phyloP scores from a whole-genome alignment of 2,888 invertebrate genomes.

The Aphodius granarius region DNA sequence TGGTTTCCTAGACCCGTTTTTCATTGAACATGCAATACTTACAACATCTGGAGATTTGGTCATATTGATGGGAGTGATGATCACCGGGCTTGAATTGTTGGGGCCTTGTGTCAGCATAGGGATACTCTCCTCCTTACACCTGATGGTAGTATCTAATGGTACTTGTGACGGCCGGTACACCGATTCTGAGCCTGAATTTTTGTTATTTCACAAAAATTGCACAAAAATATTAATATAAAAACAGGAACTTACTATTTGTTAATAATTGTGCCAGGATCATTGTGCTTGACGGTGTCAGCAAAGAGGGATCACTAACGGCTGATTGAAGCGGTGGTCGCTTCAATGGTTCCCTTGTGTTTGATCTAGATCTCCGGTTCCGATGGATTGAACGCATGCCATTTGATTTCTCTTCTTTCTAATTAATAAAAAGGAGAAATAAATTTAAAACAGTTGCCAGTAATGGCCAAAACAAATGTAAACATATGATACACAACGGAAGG shows the following conservation, averaged over 20 bases:
- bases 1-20: too few species aligned
- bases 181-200: slow-evolving; percentile 17
- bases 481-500: neutral
- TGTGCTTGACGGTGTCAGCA: slow-evolving; percentile 59
- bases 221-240: too few species aligned
- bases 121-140: slow-evolving; percentile 20
- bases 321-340: slow-evolving; percentile 65
- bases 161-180: slow-evolving; percentile 19
- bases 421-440: neutral
- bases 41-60: slow-evolving; percentile 45
- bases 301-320: slow-evolving; percentile 75
- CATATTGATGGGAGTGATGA: slow-evolving; percentile 54
- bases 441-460: too few species aligned
- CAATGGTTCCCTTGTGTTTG: slow-evolving; percentile 57
- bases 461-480: neutral
- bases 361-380: slow-evolving; percentile 55
- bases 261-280: slow-evolving; percentile 83
- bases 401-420: slow-evolving; percentile 35
- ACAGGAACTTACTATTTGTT: slow-evolving; percentile 68
- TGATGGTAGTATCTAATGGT: slow-evolving; percentile 10
- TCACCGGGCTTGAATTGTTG: slow-evolving; percentile 44
- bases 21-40: too few species aligned
- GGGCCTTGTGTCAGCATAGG: neutral
- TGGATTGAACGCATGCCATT: slow-evolving; percentile 31
- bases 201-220: neutral